Evolutionary conservation across 2,797 vertebrate genomes (phyloP).

Genomic region (Myoxocephalus aenaeus): DNA sequence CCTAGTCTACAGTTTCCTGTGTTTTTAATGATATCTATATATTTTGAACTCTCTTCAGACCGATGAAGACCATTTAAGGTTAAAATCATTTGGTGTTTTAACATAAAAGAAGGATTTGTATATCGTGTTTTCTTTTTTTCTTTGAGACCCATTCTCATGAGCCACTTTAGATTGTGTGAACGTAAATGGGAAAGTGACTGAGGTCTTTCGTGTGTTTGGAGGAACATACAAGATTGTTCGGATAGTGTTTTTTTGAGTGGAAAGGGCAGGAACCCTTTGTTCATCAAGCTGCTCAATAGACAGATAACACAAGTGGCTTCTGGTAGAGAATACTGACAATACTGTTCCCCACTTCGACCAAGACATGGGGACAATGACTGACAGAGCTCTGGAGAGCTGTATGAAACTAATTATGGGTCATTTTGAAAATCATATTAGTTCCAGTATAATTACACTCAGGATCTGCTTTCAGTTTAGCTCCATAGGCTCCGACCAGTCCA

Average conservation of each 20-base stretch:
- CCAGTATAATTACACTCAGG: constrained; percentile 70
- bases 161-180: neutral
- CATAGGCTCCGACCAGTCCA: constrained; percentile 41
- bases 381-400: constrained; percentile 52
- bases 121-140: neutral
- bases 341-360: constrained; percentile 45
- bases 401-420: constrained; percentile 71
- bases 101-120: neutral
- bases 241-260: neutral
- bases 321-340: constrained; percentile 33
- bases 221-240: neutral
- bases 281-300: neutral
- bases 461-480: constrained; percentile 55
- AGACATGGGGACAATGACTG: constrained; percentile 56
- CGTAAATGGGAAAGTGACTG: neutral
- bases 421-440: constrained; percentile 77
- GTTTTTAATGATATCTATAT: too few species aligned
- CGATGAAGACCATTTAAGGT: neutral
- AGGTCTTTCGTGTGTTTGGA: neutral
- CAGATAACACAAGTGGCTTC: neutral
- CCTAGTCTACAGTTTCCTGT: neutral
- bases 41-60: neutral
- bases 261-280: neutral
- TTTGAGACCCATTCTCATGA: neutral
- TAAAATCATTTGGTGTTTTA: neutral